Conservation (phyloP, 2,888 invertebrate genomes). For the Scaptomyza parva region DNA sequence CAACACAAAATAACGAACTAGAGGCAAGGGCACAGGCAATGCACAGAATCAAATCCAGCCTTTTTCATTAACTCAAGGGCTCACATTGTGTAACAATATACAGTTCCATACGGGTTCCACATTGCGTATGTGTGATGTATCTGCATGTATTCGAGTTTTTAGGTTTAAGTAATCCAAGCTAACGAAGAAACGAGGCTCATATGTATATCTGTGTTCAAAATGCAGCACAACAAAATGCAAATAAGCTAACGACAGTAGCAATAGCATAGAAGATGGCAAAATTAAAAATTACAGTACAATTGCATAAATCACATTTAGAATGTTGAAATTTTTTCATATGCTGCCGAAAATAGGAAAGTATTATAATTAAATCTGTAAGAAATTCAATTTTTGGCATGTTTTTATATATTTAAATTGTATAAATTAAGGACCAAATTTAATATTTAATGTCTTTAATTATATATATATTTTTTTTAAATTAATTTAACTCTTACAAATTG, state of each 20-base stretch:
- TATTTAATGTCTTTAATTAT: no score
- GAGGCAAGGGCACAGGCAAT: conserved; percentile 18
- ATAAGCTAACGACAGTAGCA: conserved; percentile 2
- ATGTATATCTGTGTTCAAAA: conserved; percentile 49
- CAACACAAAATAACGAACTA: conserved; percentile 24
- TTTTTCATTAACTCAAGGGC: neutral
- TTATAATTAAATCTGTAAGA: no score
- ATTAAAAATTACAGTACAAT: neutral
- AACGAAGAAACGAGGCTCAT: conserved; percentile 10
- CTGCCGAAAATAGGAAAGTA: no score
- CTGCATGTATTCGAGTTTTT: conserved; percentile 15
- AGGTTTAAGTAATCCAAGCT: conserved; percentile 54
- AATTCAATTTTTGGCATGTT: no score
- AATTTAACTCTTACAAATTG: no score
- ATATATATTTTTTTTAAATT: no score
- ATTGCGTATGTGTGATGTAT: conserved; percentile 53
- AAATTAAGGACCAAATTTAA: no score
- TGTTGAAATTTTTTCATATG: no score
- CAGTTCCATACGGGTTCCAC: conserved; percentile 36
- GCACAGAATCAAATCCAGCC: conserved; percentile 32
- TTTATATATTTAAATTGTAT: no score
- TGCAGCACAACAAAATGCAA: conserved; percentile 28
- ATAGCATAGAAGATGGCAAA: neutral
- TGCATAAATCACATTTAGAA: no score
- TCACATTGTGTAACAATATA: conserved; percentile 7